Evolutionary conservation across 2,113 vertebrate genomes (phyloP).

Genomic region (Myanophis thanlyinensis): DNA sequence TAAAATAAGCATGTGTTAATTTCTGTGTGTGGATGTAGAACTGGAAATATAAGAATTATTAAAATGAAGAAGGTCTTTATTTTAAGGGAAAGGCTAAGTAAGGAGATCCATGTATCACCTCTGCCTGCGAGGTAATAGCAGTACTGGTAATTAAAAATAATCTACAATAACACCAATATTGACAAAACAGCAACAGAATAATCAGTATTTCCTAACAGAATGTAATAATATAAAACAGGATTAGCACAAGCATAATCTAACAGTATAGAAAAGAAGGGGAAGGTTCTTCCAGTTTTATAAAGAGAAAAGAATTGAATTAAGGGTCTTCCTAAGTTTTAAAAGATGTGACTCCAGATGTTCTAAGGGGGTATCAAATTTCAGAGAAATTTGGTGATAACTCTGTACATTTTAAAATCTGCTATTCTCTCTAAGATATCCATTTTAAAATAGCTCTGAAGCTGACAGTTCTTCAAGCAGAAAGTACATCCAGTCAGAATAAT

Average conservation of each 20-base stretch:
- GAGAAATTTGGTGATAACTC: not conserved
- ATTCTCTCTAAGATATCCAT: not conserved
- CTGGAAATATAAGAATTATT: not conserved
- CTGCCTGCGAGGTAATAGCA: not conserved
- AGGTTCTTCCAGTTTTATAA: not conserved
- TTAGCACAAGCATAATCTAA: not conserved
- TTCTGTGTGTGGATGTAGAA: not conserved
- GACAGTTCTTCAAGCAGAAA: not conserved
- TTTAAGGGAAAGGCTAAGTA: not conserved
- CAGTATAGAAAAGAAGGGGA: not conserved
- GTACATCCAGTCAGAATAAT: not conserved
- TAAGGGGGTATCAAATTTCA: not conserved
- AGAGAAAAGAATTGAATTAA: not conserved
- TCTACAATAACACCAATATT: not conserved
- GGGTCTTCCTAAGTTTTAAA: not conserved
- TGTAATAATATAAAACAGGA: not conserved
- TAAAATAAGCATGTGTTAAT: not conserved
- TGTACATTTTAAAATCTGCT: not conserved
- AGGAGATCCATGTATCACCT: not conserved
- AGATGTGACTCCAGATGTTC: not conserved
- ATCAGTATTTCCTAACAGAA: not conserved
- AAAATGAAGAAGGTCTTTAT: not conserved
- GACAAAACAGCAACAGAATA: not conserved
- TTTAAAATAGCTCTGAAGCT: not conserved
- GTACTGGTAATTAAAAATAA: not conserved